Evolutionary conservation across 53 echinoderm and acorn worm genomes (phyloP), one percentile per base, ranked within the genome.

Genomic region (Paracentrotus lividus): DNA sequence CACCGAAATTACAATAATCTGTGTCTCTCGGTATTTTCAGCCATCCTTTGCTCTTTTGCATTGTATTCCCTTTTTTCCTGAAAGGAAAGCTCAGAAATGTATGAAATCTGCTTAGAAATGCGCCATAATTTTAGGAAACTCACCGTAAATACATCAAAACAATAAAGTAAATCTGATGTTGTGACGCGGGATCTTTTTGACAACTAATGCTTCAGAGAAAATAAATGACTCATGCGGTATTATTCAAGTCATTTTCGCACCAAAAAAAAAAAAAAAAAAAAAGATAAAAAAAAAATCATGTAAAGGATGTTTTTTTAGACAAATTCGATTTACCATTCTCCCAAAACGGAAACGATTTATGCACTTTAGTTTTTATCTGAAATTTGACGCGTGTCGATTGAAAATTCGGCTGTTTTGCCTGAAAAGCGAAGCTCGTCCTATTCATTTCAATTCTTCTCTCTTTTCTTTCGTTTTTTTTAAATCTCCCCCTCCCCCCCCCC

Each of bases 101-200:
- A 81, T 81, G 10, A 44, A 47, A 6, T 45, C 24, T n/a, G 81
- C 47, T 24, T 76, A 47, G 81, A 45, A 45, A 81, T 81, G 24
- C 10, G 12, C 49, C 10, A 81, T 32, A 9, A 81, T 43, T 43
- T 43, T 16, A 77, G 2, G n/a, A 77, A 77, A 77, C n/a, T n/a
- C n/a, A n/a, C n/a, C n/a, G 14, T 42, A 15, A 77, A 20, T 42
- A 42, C 42, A 77, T 6, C 29, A 43, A 24, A 45, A 24, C 5
- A 9, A 8, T 16, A n/a, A n/a, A 26, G 18, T 26, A 20, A 21
- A 4, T n/a, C 26, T 6, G 45, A 1, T 23, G 45, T 81, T n/a
- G n/a, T n/a, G n/a, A n/a, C 47, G 81, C 67, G n/a, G 15, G 47
- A 20, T 81, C 81, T 81, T n/a, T n/a, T 81, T 81, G 81, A 81